Conservation (phyloP, 2,113 vertebrate species). For the Protobothrops flavoviridis region DNA sequence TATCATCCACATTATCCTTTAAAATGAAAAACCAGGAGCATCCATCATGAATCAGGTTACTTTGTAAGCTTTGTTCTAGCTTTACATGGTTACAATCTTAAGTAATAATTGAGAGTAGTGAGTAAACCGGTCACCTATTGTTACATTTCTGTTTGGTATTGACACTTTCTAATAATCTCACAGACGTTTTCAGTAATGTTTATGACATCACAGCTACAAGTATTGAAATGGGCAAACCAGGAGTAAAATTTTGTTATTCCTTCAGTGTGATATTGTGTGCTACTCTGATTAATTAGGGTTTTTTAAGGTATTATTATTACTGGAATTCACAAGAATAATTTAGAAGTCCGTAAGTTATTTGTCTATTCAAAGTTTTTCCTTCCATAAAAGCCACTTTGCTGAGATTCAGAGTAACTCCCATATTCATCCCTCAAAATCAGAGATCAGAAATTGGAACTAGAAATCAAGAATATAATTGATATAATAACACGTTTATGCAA, state of each 20-base stretch:
- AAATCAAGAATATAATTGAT: background rate
- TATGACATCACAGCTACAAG: accelerated
- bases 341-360: background rate
- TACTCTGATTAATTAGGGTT: conserved; percentile 14
- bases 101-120: background rate
- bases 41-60: background rate
- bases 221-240: background rate
- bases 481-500: background rate
- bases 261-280: background rate
- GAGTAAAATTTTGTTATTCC: background rate
- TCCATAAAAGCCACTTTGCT: background rate
- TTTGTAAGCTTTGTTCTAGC: background rate
- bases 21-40: background rate
- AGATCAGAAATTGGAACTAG: background rate
- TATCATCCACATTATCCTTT: background rate
- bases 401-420: background rate
- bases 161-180: accelerated
- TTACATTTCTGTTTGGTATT: accelerated
- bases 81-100: background rate
- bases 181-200: accelerated
- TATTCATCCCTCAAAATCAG: background rate
- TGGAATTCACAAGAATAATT: background rate
- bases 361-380: background rate
- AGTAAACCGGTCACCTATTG: accelerated
- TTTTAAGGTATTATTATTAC: background rate